Evolutionary conservation across 2,113 vertebrate genomes (phyloP).

Genomic region (Riparia riparia): DNA sequence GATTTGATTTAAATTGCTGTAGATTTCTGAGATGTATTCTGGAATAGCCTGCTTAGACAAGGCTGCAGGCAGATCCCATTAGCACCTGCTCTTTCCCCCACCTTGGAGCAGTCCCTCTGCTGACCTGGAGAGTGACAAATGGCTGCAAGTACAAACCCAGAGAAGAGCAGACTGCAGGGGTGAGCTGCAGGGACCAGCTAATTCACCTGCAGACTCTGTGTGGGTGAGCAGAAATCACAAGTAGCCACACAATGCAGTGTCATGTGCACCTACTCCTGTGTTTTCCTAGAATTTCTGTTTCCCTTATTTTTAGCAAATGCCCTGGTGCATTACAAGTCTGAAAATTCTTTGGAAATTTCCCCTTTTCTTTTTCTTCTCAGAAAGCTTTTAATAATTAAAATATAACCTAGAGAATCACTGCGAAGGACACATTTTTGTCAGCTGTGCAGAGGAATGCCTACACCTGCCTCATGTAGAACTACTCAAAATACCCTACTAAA

Average conservation of each 20-base stretch:
- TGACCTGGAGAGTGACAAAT: background rate
- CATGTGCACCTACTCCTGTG: fast-evolving
- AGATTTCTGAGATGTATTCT: background rate
- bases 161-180: background rate
- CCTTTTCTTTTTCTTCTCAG: background rate
- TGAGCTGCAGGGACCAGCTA: background rate
- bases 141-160: background rate
- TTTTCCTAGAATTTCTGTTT: background rate
- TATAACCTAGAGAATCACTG: background rate
- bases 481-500: background rate
- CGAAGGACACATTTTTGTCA: background rate
- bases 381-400: background rate
- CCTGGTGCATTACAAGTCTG: background rate
- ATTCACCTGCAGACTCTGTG: background rate
- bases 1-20: background rate
- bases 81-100: background rate
- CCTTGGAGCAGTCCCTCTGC: background rate
- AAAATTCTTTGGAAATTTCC: background rate
- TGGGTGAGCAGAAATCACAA: background rate
- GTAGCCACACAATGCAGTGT: background rate
- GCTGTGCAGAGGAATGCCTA: background rate
- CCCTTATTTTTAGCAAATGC: background rate
- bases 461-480: background rate
- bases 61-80: background rate
- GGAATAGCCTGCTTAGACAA: background rate